A percentile compares a stretch with the other conserved stretches of the same genome.
Conservation (phyloP, 2,113 vertebrate species). For the Actinemys pallida region DNA sequence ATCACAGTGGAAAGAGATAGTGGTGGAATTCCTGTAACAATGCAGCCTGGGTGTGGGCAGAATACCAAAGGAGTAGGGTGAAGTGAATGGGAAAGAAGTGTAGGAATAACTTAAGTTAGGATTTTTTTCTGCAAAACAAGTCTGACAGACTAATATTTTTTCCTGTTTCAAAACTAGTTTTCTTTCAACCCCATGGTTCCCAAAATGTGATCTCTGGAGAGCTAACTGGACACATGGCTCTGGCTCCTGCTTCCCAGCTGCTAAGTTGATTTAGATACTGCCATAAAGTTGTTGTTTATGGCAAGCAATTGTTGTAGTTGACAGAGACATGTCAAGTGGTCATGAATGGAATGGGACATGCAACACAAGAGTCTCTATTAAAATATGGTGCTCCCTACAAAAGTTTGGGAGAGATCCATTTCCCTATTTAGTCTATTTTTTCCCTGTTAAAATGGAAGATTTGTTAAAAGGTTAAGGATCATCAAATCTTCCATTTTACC, state of each 20-base stretch:
- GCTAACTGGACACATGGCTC: neutral
- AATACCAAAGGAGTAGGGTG: neutral
- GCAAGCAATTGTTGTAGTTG: neutral
- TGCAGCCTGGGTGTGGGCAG: neutral
- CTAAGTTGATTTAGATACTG: slow-evolving; percentile 44
- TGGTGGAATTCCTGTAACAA: neutral
- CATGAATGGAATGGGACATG: neutral
- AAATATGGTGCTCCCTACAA: neutral
- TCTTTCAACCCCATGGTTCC: neutral
- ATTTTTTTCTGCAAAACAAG: neutral
- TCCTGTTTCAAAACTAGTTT: neutral
- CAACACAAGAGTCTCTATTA: neutral
- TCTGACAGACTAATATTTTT: neutral
- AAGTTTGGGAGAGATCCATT: neutral
- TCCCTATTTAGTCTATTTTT: neutral
- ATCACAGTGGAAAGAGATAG: neutral
- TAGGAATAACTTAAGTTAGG: neutral
- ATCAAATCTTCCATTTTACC: neutral
- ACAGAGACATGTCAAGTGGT: slow-evolving; percentile 28
- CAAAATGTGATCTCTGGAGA: slow-evolving; percentile 13
- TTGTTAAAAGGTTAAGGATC: neutral
- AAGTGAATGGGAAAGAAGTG: accelerated
- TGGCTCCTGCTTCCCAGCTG: slow-evolving; percentile 1
- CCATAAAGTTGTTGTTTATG: neutral
- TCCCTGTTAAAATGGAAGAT: neutral